Conservation (phyloP, 92 coral and sea anemone species). For the Diadumene lineata region DNA sequence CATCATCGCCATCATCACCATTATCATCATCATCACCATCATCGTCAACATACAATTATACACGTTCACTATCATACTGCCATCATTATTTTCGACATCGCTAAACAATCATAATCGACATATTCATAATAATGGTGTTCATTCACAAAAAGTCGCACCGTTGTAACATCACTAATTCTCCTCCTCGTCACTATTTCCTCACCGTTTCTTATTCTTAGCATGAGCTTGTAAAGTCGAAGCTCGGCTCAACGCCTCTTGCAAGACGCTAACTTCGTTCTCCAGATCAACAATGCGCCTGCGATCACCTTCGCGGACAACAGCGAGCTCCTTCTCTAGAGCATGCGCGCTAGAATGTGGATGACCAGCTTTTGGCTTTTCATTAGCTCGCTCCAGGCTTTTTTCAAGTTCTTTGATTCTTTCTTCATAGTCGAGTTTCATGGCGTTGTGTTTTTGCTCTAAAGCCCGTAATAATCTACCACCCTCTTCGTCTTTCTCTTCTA, state of each 20-base stretch:
- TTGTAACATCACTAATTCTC: not conserved
- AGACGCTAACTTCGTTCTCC: slow-evolving; percentile 71
- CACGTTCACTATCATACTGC: not conserved
- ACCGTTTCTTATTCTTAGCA: slow-evolving; percentile 14
- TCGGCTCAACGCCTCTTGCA: slow-evolving; percentile 77
- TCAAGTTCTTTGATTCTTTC: slow-evolving; percentile 71
- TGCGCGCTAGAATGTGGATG: slow-evolving; percentile 69
- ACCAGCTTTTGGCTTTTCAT: slow-evolving; percentile 52
- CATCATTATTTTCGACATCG: not conserved
- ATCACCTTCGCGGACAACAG: slow-evolving; percentile 63
- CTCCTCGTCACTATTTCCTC: not conserved
- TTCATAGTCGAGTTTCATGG: slow-evolving; percentile 85
- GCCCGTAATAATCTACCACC: slow-evolving; percentile 79
- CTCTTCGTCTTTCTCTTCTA: slow-evolving; percentile 91
- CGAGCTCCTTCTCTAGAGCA: slow-evolving; percentile 77
- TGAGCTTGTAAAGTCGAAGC: slow-evolving; percentile 43
- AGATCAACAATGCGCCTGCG: slow-evolving; percentile 68
- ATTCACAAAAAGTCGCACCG: not conserved
- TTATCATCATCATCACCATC: not conserved
- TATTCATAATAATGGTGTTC: no score
- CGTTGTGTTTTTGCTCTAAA: slow-evolving; percentile 89
- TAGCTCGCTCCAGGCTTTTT: slow-evolving; percentile 64
- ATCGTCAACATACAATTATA: not conserved
- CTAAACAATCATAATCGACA: not conserved
- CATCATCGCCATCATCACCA: not conserved